Evolutionary conservation across 2,888 invertebrate genomes (phyloP), one percentile per base, ranked within the genome.

Genomic region (Acleris laterana): DNA sequence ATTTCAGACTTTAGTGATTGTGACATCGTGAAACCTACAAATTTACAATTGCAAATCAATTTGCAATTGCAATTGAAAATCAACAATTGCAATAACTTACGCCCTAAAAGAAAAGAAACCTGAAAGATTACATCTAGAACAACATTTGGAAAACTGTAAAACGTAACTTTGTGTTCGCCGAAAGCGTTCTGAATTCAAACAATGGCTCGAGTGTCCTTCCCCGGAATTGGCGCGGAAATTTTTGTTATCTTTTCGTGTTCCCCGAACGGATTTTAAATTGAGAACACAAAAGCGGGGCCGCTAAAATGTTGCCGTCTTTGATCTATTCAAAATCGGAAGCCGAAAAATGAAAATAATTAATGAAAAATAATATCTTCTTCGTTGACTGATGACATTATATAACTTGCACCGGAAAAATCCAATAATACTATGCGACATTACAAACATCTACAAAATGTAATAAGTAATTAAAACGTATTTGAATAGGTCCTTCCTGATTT

Each of bases 241-340:
- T 91, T 91, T 92, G 92, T 92, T 92, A 90, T 92, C 90, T 91
- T 90, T 90, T 90, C 90, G 91, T 90, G 85, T 92, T 91, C 91
- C 86, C 85, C 88, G 91, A 92, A 92, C 86, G 88, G 87, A 90
- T 91, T 92, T 90, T 89, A 87, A 91, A 92, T 90, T 89, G 90
- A 92, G 91, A 89, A 90, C 89, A 81, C 88, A 83, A 88, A 86
- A 86, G 81, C 78, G 71, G 77, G 71, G 73, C 71, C 79, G 75
- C 80, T 90, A 90, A 89, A 82, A 90, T 83, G 85, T 22, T 71
- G 74, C 77, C 71, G 57, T 20, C 7, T 20, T 49, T n/a, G 32
- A 5, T 20, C 7, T 19, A 38, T 32, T 9, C 28, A 50, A 20
- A 25, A 19, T 50, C 16, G 1, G 11, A 52, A n/a, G 6, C 46